Evolutionary conservation across 2,113 vertebrate genomes (phyloP), one percentile per base, ranked within the genome.

Genomic region (Podocnemis expansa): DNA sequence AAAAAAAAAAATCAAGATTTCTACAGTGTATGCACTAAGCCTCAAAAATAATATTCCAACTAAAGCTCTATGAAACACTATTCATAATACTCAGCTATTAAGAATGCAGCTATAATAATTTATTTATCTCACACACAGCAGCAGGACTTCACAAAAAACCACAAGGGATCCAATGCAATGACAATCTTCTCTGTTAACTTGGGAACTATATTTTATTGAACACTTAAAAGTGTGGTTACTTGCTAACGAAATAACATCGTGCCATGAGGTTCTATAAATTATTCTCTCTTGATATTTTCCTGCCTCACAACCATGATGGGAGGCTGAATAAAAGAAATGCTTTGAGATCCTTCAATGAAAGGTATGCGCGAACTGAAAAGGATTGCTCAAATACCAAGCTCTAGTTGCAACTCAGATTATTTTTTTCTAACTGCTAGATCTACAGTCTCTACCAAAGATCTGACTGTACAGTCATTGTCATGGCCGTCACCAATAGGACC

Each of bases 221-320:
- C 85, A 91, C 70, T 85, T 93, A 89, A 95, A n/a, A 78, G 92
- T 3, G 0, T 2, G n/a, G 94, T 92, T 83, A 79, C 55, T 49
- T 25, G 51, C 60, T 41, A 96, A 89, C 41, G 91, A 95, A 95
- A 91, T 91, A 93, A 91, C 95, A 96, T 12, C 38, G 1, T 14
- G 91, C 88, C 96, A 92, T 2, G 0, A 49, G 63, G 76, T 41
- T 81, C 85, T 79, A 34, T 55, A 67, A 94, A 87, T 87, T 85
- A 83, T 87, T 88, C 51, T 78, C 49, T 87, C 83, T 88, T 76
- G 49, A 38, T 60, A 80, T 34, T 2, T 85, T 88, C 76, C 76
- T 85, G 84, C 70, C 78, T 82, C 0, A 1, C 55, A 82, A 89
- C 86, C 83, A 84, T 45, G 80, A 73, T 67, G 75, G 43, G 17